Evolutionary conservation across 1,140 invertebrate genomes (phyloP), one percentile per base, ranked within the genome.

Genomic region (Drosophila willistoni): DNA sequence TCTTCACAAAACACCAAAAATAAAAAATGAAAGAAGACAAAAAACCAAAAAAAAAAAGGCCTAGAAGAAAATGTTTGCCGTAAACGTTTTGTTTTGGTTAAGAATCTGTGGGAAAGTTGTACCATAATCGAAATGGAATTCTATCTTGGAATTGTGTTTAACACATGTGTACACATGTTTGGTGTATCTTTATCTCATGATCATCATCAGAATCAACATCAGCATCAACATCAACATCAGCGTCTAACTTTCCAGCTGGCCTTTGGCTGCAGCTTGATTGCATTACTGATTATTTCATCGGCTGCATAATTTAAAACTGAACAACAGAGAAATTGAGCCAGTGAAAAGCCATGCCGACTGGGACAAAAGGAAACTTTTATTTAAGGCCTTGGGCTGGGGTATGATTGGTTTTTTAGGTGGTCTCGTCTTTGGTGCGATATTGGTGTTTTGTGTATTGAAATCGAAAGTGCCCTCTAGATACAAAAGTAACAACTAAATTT

Each of bases 21-120:
- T 17, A 47, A 44, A 44, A 44, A 47, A 47, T 47, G 14, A 51
- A 22, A 51, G 17, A 51, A 51, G 17, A 19, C 44, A 51, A 51
- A 1, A 22, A 47, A 19, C 44, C 22, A 51, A 1, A 22, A 47
- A 9, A 19, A 12, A 22, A 6, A 47, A 47, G 44, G 44, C 44
- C 44, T 51, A 51, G 44, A 51, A 51, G 44, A 59, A 59, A 73
- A 69, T 73, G 74, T 75, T 75, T 67, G 68, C 65, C 44, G 69
- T 77, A 89, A 87, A 89, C 83, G 83, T 80, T 87, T 89, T 87
- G 77, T 83, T 79, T 73, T 39, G 79, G 12, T 65, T 55, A 51
- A 89, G 73, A 87, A 81, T 83, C 84, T 87, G 84, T 87, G 84
- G 84, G 84, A 87, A 87, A 87, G 84, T 89, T 84, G 71, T 84